A percentile compares a stretch with the other conserved stretches of the same genome.
Evolutionary conservation across 2,797 vertebrate genomes (phyloP).

Genomic region (Siniperca obscura): DNA sequence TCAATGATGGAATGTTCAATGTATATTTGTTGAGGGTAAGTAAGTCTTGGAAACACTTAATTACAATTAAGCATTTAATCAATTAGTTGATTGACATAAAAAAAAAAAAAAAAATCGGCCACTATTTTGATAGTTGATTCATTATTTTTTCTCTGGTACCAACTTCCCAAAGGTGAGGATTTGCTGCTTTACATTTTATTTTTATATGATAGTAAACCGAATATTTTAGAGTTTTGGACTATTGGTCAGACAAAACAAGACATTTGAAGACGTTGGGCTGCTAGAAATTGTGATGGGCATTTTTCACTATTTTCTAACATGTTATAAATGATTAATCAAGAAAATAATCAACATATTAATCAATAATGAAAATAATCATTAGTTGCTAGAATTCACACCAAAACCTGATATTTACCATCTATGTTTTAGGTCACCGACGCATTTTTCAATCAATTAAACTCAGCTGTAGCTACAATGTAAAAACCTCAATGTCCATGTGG

Average conservation of each 20-base stretch:
- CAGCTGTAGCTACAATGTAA: neutral
- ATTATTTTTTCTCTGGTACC: neutral
- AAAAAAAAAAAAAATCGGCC: too few relatives aligned
- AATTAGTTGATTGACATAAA: too few relatives aligned
- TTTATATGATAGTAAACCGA: neutral
- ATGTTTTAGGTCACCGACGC: neutral
- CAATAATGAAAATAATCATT: neutral
- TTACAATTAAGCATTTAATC: neutral
- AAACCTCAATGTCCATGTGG: neutral
- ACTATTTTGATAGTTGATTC: neutral
- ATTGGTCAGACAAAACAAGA: neutral
- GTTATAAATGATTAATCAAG: too few relatives aligned
- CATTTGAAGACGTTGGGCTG: neutral
- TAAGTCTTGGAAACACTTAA: too few relatives aligned
- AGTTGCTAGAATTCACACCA: neutral
- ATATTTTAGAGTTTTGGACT: neutral
- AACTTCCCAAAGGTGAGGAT: too few relatives aligned
- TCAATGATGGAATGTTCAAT: neutral
- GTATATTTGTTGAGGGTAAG: neutral
- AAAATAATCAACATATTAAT: neutral
- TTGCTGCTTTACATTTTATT: neutral
- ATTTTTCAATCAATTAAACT: neutral
- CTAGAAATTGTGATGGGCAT: neutral
- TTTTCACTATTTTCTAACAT: neutral
- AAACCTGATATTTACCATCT: neutral